These are phyloP conservation scores for Gallinago nigripennis DNA, from an alignment of 2,797 vertebrate species.

Conservation along the genomic window DNA sequence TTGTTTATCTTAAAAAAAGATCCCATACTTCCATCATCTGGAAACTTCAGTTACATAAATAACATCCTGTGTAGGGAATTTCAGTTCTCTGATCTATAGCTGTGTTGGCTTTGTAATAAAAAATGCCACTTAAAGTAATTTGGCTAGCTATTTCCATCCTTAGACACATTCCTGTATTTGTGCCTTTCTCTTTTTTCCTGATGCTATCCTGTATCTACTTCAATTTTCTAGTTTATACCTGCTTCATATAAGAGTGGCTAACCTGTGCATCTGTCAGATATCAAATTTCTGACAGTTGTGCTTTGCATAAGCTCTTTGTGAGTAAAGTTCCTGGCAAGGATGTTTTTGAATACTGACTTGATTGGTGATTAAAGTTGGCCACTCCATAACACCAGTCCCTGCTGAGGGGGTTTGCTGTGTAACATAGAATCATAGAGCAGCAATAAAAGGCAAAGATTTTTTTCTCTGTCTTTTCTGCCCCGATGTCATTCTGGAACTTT, in stretches of 20 bases:
- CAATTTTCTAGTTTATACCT: background rate
- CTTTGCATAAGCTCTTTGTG: background rate
- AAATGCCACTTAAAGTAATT: background rate
- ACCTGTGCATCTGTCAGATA: background rate
- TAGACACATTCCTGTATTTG: background rate
- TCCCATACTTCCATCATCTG: background rate
- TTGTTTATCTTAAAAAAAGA: background rate
- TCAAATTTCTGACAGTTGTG: background rate
- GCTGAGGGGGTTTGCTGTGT: background rate
- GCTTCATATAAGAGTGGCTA: constrained; percentile 12
- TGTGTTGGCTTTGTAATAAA: background rate
- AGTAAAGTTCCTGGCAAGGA: background rate
- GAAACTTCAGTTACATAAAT: background rate
- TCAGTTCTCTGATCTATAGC: background rate
- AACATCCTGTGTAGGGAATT: background rate
- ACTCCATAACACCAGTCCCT: background rate
- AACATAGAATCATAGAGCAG: background rate
- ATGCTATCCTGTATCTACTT: background rate
- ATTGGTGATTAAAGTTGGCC: background rate
- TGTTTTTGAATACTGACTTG: background rate
- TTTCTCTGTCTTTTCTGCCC: background rate
- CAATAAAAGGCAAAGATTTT: background rate
- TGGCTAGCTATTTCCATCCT: background rate
- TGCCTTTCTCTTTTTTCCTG: background rate
- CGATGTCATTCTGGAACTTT: background rate